Evolutionary conservation across 2,797 vertebrate species (phyloP).

Genomic region (Acomys russatus): DNA sequence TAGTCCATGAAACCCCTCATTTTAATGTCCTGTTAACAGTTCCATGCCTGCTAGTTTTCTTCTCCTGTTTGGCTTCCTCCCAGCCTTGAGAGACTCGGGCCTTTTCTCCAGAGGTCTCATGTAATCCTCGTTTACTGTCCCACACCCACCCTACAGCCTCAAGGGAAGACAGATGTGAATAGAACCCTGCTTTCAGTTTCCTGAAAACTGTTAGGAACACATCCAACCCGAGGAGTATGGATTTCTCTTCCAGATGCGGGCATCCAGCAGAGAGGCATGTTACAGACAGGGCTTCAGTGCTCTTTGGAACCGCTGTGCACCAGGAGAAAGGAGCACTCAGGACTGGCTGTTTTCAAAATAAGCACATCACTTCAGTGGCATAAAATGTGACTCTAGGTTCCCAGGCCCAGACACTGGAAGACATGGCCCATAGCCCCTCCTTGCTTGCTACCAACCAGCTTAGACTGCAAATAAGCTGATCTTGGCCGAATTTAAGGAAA

Average conservation of each 20-base stretch:
- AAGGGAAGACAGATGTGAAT: slow-evolving; percentile 3
- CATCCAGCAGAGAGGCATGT: slow-evolving; percentile 27
- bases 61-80: not conserved
- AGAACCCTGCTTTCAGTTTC: slow-evolving; percentile 45
- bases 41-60: not conserved
- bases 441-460: slow-evolving; percentile 29
- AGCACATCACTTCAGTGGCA: slow-evolving; percentile 46
- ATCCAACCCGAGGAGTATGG: slow-evolving; percentile 23
- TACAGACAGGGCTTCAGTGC: slow-evolving; percentile 40
- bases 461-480: not conserved
- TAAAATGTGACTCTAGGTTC: slow-evolving; percentile 47
- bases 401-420: slow-evolving; percentile 42
- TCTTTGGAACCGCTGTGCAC: slow-evolving; percentile 56
- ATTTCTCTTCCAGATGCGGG: slow-evolving; percentile 68
- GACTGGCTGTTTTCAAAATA: slow-evolving; percentile 60
- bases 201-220: slow-evolving; percentile 63
- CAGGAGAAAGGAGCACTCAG: slow-evolving; percentile 64
- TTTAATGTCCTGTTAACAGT: not conserved
- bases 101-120: not conserved
- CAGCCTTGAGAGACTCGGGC: not conserved
- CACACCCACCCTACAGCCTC: too few species aligned
- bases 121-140: slow-evolving; percentile 21
- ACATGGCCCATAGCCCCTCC: slow-evolving; percentile 7
- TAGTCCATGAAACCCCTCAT: not conserved
- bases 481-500: slow-evolving; percentile 60